Evolutionary conservation across 2,888 invertebrate species (phyloP), one percentile per base, ranked within the genome.

Genomic region (Homarus gammarus): DNA sequence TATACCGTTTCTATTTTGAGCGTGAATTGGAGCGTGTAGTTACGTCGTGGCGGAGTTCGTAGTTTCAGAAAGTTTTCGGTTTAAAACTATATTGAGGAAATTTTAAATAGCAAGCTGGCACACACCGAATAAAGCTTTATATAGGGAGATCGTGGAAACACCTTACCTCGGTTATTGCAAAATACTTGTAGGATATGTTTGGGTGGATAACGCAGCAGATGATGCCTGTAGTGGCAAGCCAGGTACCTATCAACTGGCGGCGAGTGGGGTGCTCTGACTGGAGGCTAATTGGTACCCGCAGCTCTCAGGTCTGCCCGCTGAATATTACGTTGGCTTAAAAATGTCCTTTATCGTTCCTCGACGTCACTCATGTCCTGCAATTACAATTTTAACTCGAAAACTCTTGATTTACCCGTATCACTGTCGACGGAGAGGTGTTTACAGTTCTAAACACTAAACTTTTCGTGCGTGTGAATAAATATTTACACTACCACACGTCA

Each of bases 231-330:
- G 18, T 12, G 56, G 56, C 22, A 56, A 56, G 1, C 1, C 1
- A 56, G 12, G 56, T 5, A 3, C 18, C 12, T 22, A 3, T 64
- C 5, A 64, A 56, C 56, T 64, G 61, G 61, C 27, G 5, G 61
- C 12, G 64, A 27, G 64, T n/a, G 27, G 64, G 64, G 64, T 22
- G 27, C 27, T 27, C 64, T 27, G 64, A 64, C 64, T 64, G 64
- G 64, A 64, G 64, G 27, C 27, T 64, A 64, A 64, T 64, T 64
- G 64, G 64, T 64, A 64, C 64, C 64, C 64, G 64, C 64, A 64
- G 64, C 64, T 64, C 64, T 64, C 64, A 64, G 27, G 6, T 64
- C 64, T 56, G 27, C 6, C 27, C 27, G 27, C 27, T 64, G 18
- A 64, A 64, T 6, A 3, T 64, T 64, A 64, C 3, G 27, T 64